phyloP scores from a whole-genome alignment of 2,888 invertebrate genomes.

The Pyrgus malvae region DNA sequence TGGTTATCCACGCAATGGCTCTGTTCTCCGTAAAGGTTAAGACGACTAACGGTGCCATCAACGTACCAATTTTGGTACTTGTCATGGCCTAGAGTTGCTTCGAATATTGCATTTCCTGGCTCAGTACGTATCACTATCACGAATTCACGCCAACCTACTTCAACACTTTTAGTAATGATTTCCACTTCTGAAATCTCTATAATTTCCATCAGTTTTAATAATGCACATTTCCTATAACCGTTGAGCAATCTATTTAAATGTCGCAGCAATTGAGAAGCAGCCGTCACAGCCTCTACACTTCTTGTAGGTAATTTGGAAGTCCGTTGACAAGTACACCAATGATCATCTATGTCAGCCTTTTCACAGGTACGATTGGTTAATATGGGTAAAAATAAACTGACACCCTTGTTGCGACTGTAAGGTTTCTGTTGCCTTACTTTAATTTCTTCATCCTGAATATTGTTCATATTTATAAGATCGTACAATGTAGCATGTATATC shows the following conservation, averaged over 20 bases:
- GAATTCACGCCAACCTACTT: slow-evolving; percentile 71
- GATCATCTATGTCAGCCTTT: slow-evolving; percentile 86
- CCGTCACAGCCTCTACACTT: slow-evolving; percentile 72
- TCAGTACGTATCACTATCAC: slow-evolving; percentile 81
- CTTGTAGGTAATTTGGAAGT: slow-evolving; percentile 70
- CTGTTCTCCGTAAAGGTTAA: slow-evolving; percentile 88
- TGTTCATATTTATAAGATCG: slow-evolving; percentile 81
- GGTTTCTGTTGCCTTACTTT: slow-evolving; percentile 44
- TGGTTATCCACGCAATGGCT: slow-evolving; percentile 86
- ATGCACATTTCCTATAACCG: slow-evolving; percentile 83
- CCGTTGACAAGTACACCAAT: slow-evolving; percentile 93
- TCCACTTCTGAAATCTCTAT: slow-evolving; percentile 69
- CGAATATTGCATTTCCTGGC: slow-evolving; percentile 87
- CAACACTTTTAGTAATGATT: slow-evolving; percentile 62
- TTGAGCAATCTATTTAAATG: slow-evolving; percentile 84
- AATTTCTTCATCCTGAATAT: slow-evolving; percentile 42
- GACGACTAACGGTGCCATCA: slow-evolving; percentile 87
- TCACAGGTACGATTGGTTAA: slow-evolving; percentile 86
- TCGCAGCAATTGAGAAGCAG: slow-evolving; percentile 81
- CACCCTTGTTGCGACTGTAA: slow-evolving; percentile 69
- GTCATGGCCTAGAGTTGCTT: slow-evolving; percentile 83
- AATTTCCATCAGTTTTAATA: slow-evolving; percentile 71
- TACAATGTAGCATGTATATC: slow-evolving; percentile 89
- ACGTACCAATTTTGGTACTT: slow-evolving; percentile 55
- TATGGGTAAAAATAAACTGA: slow-evolving; percentile 88